Evolutionary conservation across 2,797 vertebrate genomes (phyloP).

Genomic region (Mycteria americana): DNA sequence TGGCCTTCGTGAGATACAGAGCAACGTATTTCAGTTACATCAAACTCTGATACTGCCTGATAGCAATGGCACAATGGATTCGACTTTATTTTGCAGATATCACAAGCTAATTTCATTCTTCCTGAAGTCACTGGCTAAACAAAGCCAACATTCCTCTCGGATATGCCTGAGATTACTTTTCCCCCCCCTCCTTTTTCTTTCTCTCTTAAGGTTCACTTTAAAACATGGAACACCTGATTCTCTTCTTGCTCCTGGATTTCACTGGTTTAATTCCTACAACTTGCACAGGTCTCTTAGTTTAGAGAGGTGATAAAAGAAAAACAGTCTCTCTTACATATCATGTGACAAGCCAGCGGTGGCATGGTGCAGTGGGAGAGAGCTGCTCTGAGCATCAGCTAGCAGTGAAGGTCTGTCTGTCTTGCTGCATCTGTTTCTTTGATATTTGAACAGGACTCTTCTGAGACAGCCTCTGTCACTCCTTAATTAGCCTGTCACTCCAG

Average conservation of each 20-base stretch:
- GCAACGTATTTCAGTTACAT: background rate
- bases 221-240: background rate
- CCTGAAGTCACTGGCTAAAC: conserved; percentile 11
- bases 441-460: conserved; percentile 52
- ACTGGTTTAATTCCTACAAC: background rate
- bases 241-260: background rate
- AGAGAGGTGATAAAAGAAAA: conserved; percentile 34
- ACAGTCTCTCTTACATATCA: conserved; percentile 15
- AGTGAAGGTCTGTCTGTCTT: conserved; percentile 31
- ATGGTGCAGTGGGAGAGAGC: background rate
- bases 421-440: conserved; percentile 51
- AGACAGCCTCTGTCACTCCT: conserved; percentile 27
- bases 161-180: background rate
- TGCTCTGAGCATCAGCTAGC: background rate
- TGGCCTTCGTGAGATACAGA: background rate
- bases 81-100: background rate
- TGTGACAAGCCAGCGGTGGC: conserved; percentile 23
- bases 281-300: background rate
- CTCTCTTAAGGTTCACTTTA: background rate
- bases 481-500: conserved; percentile 55
- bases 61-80: background rate
- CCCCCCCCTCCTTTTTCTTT: background rate
- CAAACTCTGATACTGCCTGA: background rate
- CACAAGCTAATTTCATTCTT: conserved; percentile 19
- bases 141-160: conserved; percentile 9